phyloP scores from a whole-genome alignment of 2,888 invertebrate species.

The Meteorus colon region DNA sequence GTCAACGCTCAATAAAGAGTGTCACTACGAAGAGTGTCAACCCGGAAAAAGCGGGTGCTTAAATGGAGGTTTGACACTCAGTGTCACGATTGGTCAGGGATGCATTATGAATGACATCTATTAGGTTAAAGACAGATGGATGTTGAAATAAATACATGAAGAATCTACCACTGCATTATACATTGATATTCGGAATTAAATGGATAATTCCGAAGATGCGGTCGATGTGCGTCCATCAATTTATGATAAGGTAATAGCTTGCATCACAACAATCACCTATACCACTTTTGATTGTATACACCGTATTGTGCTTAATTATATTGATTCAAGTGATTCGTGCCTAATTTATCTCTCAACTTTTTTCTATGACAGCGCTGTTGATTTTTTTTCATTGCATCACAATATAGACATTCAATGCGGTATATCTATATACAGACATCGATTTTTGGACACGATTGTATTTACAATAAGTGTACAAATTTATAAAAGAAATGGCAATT shows the following conservation, averaged over 20 bases:
- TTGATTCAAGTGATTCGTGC: background rate
- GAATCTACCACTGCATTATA: too few species aligned
- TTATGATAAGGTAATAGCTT: background rate
- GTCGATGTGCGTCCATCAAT: background rate
- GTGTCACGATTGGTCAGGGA: too few species aligned
- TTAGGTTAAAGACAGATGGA: too few species aligned
- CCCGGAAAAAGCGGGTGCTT: too few species aligned
- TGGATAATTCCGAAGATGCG: background rate
- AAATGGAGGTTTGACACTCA: too few species aligned
- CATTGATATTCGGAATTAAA: background rate
- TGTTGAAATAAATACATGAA: background rate
- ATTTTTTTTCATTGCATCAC: too few species aligned
- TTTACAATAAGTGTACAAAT: background rate
- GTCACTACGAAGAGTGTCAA: too few species aligned
- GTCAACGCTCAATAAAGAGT: too few species aligned
- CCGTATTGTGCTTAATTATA: background rate
- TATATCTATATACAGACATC: background rate
- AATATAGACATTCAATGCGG: background rate
- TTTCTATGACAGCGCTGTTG: too few species aligned
- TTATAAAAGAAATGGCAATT: slow-evolving; percentile 12
- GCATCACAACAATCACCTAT: background rate
- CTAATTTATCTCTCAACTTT: background rate
- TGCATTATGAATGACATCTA: too few species aligned
- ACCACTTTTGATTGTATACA: background rate
- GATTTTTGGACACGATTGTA: background rate